Base-by-base conservation (phyloP, 2,797 vertebrate species). In the Mionectes olivaceus region DNA sequence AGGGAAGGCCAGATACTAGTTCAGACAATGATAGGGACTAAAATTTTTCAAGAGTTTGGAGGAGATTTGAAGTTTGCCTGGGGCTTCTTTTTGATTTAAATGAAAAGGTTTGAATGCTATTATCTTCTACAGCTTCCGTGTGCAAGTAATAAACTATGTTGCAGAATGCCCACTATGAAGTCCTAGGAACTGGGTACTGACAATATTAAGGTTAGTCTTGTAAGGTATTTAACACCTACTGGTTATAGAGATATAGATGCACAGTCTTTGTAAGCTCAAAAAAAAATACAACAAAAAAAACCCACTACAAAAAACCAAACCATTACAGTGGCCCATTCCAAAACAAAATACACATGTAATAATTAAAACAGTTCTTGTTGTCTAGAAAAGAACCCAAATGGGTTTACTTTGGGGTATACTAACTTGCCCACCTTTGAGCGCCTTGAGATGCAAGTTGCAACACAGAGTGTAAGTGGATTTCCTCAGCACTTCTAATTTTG, bases 401-500 rank as follows among this genome's bases (percentile, higher is more conserved):
- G 55, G 19, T 19, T 63, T 87, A 44, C 56, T 77, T 64, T 39
- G 33, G 28, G 32, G 37, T 87, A 21, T 55, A 82, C 88, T 52
- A 84, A 74, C 28, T 77, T 69, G 67, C 49, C 33, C 55, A 56
- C 56, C 24, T 2, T 32, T 47, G 56, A 64, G 67, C 37, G 39
- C 83, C 52, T 91, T 49, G 50, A 88, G 52, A 80, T 90, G 59
- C 70, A 87, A 87, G 83, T 55, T 59, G 43, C 67, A 84, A n/a
- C 15, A 53, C 55, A 74, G 53, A 77, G 14, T 46, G 1, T 70
- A 87, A 91, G 83, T 60, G 49, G 86, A 87, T 94, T 94, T 94
- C 80, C 93, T 86, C 71, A 71, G 52, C 67, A 46, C 67, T 95
- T 87, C 85, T 88, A 88, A 76, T 73, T 91, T 89, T 96, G 91